Conservation (phyloP, 2,888 invertebrate genomes). For the Sphaerophoria taeniata region DNA sequence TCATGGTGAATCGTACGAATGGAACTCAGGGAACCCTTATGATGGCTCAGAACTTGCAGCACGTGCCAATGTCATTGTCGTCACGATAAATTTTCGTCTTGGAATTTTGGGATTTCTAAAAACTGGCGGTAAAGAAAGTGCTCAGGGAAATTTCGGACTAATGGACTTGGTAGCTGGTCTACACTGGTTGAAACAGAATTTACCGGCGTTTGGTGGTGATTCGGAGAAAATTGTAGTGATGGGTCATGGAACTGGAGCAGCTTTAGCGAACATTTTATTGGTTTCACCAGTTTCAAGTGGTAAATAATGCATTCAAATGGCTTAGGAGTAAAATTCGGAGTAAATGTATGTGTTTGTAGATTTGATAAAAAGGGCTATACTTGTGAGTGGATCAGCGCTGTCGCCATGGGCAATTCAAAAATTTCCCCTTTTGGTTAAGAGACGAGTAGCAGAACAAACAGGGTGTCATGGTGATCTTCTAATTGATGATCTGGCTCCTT, state of each 20-base stretch:
- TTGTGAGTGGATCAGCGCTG: conserved; percentile 94
- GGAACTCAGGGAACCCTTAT: conserved; percentile 98
- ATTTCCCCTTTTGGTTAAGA: conserved; percentile 91
- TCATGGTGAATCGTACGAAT: conserved; percentile 97
- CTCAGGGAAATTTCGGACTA: conserved; percentile 95
- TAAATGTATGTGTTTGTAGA: conserved; percentile 85
- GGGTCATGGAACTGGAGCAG: conserved; percentile 98
- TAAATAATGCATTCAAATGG: conserved; percentile 80
- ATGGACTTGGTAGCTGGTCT: conserved; percentile 97
- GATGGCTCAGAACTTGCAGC: conserved; percentile 98
- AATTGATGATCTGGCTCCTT: conserved; percentile 93
- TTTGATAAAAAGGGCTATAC: conserved; percentile 92
- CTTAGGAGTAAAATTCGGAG: not conserved
- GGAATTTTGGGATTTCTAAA: conserved; percentile 95
- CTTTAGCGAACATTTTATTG: conserved; percentile 97
- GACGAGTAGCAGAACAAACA: conserved; percentile 91
- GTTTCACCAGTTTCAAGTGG: conserved; percentile 98
- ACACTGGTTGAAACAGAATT: conserved; percentile 97
- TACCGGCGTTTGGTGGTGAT: conserved; percentile 97
- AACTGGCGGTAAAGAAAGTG: conserved; percentile 94
- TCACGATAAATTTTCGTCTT: conserved; percentile 95
- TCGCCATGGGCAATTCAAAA: conserved; percentile 96
- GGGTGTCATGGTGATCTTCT: conserved; percentile 92
- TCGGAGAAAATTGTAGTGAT: conserved; percentile 95
- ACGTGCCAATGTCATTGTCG: conserved; percentile 94